Base-by-base conservation (phyloP, 2,888 invertebrate genomes). In the Automeris io region DNA sequence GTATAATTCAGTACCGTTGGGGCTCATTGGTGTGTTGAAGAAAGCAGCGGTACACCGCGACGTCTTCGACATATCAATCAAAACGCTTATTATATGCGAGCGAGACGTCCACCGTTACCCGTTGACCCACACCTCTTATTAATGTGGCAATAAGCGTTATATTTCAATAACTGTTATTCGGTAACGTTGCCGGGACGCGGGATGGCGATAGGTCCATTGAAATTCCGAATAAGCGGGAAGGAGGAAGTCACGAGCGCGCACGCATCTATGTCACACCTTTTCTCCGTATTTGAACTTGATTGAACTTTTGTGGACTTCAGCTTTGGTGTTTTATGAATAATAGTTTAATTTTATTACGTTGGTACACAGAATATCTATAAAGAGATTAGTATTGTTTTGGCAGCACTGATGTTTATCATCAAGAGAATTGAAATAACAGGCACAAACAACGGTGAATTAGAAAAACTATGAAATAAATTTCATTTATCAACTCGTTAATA, bases 211-310 rank as follows among this genome's bases (percentile, higher is more conserved):
- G 76, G 75, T 69, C 75, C 69, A 81, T 85, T 85, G 80, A 83
- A 83, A 85, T 85, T 85, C 83, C 71, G 82, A 70, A 80, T 79
- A 79, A 80, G 85, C 75, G 72, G 82, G 83, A 82, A 82, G 78
- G 80, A 83, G 85, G 85, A 85, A 85, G 85, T 83, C 82, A 78
- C 79, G 80, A 65, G 64, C 49, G 58, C 54, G 62, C 64, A 55
- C 63, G 67, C 76, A 76, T 81, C 75, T 82, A 79, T 81, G 79
- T 72, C 75, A 82, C 79, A 80, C 76, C 74, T 82, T 81, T 79
- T 85, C 85, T 83, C 82, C 74, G 75, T 75, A 73, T 68, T 60
- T 76, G 79, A 83, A 82, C 81, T 75, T 75, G 63, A 70, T 55
- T 85, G 83, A 83, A 80, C 83, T 62, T 74, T 46, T 43, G 45